These are phyloP conservation scores for Drepanosiphum platanoidis DNA, from an alignment of 2,888 invertebrate species.

Conservation along the genomic window DNA sequence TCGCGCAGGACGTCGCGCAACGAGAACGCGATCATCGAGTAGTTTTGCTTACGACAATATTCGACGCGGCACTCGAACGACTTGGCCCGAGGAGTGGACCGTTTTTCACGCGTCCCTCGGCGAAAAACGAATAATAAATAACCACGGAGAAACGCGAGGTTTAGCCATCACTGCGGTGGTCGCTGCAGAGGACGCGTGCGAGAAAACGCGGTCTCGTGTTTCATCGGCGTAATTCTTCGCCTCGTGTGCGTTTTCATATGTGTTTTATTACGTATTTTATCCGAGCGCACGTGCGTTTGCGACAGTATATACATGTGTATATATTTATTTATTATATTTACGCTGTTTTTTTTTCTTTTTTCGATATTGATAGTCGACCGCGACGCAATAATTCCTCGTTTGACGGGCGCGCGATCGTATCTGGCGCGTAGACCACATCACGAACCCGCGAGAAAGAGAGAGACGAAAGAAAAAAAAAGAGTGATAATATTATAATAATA, in stretches of 20 bases:
- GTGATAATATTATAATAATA: not conserved
- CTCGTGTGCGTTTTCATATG: not conserved
- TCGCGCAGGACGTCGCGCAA: no score
- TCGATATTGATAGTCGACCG: conserved; percentile 2
- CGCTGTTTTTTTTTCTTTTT: not conserved
- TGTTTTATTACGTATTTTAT: not conserved
- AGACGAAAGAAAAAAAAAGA: not conserved
- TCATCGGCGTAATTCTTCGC: not conserved
- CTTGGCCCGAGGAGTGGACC: no score
- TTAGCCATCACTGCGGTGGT: no score
- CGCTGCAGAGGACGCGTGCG: not conserved
- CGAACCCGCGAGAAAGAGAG: conserved; percentile 12
- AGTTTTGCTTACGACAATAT: no score
- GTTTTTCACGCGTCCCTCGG: no score
- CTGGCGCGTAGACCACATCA: conserved; percentile 1
- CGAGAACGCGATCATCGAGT: no score
- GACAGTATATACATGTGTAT: not conserved
- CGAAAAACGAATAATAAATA: no score
- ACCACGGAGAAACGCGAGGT: not conserved
- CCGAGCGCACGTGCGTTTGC: not conserved
- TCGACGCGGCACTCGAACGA: no score
- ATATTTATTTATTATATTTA: no score
- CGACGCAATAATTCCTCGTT: conserved; percentile 25
- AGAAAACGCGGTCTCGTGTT: conserved; percentile 10
- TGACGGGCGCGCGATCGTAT: conserved; percentile 33